phyloP scores from a whole-genome alignment of 2,113 vertebrate genomes.

The Serilophus lunatus region DNA sequence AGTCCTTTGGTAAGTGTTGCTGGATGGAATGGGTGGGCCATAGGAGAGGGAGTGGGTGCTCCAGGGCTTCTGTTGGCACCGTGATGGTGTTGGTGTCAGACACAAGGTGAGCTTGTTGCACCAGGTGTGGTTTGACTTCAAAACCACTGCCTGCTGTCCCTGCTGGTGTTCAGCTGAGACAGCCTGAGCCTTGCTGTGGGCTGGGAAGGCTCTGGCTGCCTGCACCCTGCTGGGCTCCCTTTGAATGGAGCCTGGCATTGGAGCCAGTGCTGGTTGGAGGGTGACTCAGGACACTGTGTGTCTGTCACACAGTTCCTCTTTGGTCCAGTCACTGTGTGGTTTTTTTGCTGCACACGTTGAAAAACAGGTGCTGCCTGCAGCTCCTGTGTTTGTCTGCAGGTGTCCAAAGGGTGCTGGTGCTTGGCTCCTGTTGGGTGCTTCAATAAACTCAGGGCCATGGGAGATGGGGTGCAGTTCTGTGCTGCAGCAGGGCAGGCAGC shows the following conservation, averaged over 20 bases:
- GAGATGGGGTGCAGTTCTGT: not conserved
- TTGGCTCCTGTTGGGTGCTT: not conserved
- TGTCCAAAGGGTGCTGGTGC: not conserved
- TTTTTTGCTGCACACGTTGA: accelerated
- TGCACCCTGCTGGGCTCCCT: not conserved
- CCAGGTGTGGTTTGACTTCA: not conserved
- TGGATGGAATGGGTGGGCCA: not conserved
- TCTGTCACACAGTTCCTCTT: not conserved
- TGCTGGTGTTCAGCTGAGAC: not conserved
- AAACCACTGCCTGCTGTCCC: not conserved
- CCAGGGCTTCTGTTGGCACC: accelerated
- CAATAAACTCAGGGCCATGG: not conserved
- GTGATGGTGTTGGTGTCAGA: accelerated
- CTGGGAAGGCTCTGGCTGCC: not conserved
- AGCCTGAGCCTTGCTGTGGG: not conserved
- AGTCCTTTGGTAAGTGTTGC: not conserved
- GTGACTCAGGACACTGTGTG: accelerated
- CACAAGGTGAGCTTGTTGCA: accelerated
- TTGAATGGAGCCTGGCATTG: accelerated
- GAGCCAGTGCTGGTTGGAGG: accelerated
- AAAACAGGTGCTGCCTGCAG: not conserved
- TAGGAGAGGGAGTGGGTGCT: not conserved
- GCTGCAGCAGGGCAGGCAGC: not conserved
- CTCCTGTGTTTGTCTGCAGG: not conserved
- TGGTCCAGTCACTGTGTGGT: accelerated